A percentile compares a stretch with the other conserved stretches of the same genome.
phyloP scores from a whole-genome alignment of 2,888 invertebrate genomes.

The Apamea anceps region DNA sequence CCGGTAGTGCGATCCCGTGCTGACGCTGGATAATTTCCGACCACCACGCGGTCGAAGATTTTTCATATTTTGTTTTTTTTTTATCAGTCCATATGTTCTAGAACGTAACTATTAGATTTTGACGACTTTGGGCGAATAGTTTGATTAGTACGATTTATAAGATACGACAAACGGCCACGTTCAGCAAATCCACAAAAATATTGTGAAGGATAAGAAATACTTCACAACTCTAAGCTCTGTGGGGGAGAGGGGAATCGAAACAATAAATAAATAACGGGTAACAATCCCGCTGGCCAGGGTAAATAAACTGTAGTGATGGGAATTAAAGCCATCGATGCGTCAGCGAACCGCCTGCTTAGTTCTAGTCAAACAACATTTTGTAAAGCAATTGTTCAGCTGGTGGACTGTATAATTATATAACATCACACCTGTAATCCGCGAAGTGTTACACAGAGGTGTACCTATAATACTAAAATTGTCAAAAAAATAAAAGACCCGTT shows the following conservation, averaged over 20 bases:
- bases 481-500: no score
- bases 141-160: background rate
- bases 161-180: background rate
- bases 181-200: slow-evolving; percentile 7
- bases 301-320: slow-evolving; percentile 27
- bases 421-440: background rate
- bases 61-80: background rate
- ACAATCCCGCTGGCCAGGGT: slow-evolving; percentile 1
- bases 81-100: background rate
- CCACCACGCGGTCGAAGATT: background rate
- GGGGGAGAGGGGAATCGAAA: background rate
- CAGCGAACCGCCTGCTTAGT: slow-evolving; percentile 9
- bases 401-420: background rate
- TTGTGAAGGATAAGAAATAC: slow-evolving; percentile 9
- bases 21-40: background rate
- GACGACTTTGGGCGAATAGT: background rate
- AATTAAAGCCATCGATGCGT: slow-evolving; percentile 20
- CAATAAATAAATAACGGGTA: slow-evolving; percentile 32
- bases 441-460: background rate
- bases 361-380: background rate
- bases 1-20: background rate
- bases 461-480: background rate
- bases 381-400: slow-evolving; percentile 1
- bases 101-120: background rate
- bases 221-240: slow-evolving; percentile 15